Base-by-base conservation (phyloP, 2,797 vertebrate genomes). In the Gobio occitaniae region DNA sequence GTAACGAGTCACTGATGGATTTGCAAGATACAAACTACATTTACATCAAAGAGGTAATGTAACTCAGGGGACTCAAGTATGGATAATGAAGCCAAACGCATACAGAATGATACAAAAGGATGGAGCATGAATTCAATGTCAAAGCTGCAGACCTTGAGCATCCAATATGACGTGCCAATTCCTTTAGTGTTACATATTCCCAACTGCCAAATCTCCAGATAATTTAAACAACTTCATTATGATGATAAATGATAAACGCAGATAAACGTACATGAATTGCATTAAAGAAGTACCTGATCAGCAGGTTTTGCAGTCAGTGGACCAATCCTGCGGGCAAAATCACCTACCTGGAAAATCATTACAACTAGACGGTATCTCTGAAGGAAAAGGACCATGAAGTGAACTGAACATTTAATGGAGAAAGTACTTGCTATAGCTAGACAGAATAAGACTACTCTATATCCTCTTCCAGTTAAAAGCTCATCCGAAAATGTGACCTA, bases 1-100 rank as follows among this genome's bases (percentile, higher is more conserved):
- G 32, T 76, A 83, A 76, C 12, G 63, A 76, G 83, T 56, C 75
- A 84, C 83, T 32, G 38, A n/a, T 38, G 83, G 74, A 78, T 84
- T 59, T 76, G 38, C n/a, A 29, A 47, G 71, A 83, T 75, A 52
- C 61, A 38, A 83, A 50, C 41, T 50, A 75, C 41, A 82, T 82
- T 75, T 38, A 19, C 48, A 77, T 76, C 61, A 77, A 52, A 54
- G 47, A 65, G 3, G 2, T 47, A 81, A 50, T 54, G 21, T 13
- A 48, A 52, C 47, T 66, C 32, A 65, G 72, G 21, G n/a, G 21
- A 54, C 61, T 59, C 4, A 66, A 65, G 5, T 41, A 17, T 25
- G 38, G 47, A 47, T 29, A 52, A 77, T 68, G 9, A 68, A 66
- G 10, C 32, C 32, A 38, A 63, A 75, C 2, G 5, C n/a, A 66